Evolutionary conservation across 2,113 vertebrate species (phyloP).

Genomic region (Oenanthe oenanthe): DNA sequence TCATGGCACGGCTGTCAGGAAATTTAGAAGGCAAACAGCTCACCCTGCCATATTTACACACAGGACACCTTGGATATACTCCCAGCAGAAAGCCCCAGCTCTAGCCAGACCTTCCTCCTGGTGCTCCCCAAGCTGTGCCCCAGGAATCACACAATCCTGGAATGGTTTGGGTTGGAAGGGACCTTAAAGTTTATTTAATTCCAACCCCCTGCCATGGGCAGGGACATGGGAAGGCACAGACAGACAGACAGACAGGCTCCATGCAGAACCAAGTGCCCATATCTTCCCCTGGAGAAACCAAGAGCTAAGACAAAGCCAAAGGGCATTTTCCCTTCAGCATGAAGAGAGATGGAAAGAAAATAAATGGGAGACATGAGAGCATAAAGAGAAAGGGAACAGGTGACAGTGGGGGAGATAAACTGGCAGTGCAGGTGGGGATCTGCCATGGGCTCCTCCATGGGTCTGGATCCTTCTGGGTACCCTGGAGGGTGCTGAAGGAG

Average conservation of each 20-base stretch:
- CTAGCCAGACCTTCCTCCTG: not conserved
- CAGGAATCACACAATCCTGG: not conserved
- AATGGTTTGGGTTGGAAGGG: not conserved
- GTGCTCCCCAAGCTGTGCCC: not conserved
- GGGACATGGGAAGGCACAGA: not conserved
- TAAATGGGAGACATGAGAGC: not conserved
- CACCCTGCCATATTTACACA: not conserved
- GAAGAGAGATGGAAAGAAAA: not conserved
- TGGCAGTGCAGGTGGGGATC: not conserved
- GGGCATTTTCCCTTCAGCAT: not conserved
- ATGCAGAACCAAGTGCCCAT: accelerated
- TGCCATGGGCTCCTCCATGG: accelerated
- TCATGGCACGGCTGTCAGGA: not conserved
- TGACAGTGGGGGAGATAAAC: not conserved
- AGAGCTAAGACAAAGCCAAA: not conserved
- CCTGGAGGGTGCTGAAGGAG: not conserved
- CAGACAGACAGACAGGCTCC: not conserved
- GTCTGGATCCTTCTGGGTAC: not conserved
- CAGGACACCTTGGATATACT: not conserved
- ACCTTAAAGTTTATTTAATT: not conserved
- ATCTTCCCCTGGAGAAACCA: not conserved
- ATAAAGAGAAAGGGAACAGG: not conserved
- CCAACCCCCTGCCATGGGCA: not conserved
- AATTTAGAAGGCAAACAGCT: not conserved
- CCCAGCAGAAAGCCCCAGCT: not conserved